Evolutionary conservation across 2,888 invertebrate genomes (phyloP).

Genomic region (Scaeva pyrastri): DNA sequence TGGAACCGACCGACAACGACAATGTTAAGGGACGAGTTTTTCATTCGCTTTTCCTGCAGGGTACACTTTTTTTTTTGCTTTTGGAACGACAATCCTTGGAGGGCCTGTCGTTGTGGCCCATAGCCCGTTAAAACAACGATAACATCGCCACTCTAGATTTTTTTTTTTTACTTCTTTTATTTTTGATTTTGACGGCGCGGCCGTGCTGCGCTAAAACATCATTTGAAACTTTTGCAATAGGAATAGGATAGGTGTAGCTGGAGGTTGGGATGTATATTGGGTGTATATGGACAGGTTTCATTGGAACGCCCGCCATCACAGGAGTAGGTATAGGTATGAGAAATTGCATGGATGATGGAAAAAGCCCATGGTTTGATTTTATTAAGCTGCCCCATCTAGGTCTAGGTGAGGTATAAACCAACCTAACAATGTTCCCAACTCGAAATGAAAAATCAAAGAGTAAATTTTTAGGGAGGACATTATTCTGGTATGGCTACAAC

Average conservation of each 20-base stretch:
- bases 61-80: background rate
- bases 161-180: slow-evolving; percentile 8
- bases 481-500: slow-evolving; percentile 27
- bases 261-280: slow-evolving; percentile 55
- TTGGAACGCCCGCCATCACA: slow-evolving; percentile 50
- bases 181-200: background rate
- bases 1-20: slow-evolving; percentile 60
- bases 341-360: slow-evolving; percentile 35
- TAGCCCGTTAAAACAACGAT: slow-evolving; percentile 74
- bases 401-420: background rate
- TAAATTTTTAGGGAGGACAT: background rate
- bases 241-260: slow-evolving; percentile 28
- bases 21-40: slow-evolving; percentile 38
- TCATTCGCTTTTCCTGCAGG: slow-evolving; percentile 52
- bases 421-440: slow-evolving; percentile 2
- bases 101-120: slow-evolving; percentile 68
- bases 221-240: slow-evolving; percentile 55
- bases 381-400: too few species aligned
- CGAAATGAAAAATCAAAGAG: slow-evolving; percentile 47
- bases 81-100: slow-evolving; percentile 46
- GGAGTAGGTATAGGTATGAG: slow-evolving; percentile 39
- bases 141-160: slow-evolving; percentile 65
- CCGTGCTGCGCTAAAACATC: slow-evolving; percentile 52
- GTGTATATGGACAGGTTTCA: slow-evolving; percentile 52
- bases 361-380: slow-evolving; percentile 5